Conservation (phyloP, 2,797 vertebrate genomes). For the Channallabes apus region DNA sequence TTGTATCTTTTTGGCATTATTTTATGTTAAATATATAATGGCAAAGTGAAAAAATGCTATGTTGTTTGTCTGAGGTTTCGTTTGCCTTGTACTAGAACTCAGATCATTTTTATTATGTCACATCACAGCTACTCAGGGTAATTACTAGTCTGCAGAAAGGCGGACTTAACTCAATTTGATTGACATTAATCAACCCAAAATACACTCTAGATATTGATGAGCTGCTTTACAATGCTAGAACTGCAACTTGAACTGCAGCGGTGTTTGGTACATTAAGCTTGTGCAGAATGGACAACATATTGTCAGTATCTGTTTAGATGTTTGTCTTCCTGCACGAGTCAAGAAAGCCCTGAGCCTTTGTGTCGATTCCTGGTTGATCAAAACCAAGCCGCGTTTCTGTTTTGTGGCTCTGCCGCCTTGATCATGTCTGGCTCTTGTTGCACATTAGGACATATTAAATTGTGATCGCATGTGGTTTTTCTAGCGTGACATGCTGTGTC, state of each 20-base stretch:
- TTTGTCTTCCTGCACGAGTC: neutral
- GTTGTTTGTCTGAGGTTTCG: too few species aligned
- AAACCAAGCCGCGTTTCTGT: conserved; percentile 5
- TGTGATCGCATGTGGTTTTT: neutral
- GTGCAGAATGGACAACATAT: neutral
- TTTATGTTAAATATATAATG: too few species aligned
- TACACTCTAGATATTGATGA: conserved; percentile 3
- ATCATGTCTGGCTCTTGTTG: conserved; percentile 22
- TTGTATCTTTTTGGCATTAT: too few species aligned
- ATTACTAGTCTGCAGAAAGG: neutral
- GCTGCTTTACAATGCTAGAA: neutral
- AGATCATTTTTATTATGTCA: neutral
- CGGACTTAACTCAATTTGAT: neutral
- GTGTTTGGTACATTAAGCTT: neutral
- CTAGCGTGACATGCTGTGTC: conserved; percentile 8
- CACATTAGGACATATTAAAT: conserved; percentile 21
- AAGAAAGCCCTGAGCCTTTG: neutral
- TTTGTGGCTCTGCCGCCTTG: neutral
- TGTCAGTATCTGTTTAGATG: neutral
- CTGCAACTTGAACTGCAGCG: neutral
- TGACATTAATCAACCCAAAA: neutral
- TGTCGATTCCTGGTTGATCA: conserved; percentile 10
- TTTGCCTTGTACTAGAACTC: neutral
- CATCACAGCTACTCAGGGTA: neutral
- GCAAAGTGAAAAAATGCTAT: too few species aligned